Conservation (phyloP, 2,797 vertebrate species). For the Sebastolobus altivelis region DNA sequence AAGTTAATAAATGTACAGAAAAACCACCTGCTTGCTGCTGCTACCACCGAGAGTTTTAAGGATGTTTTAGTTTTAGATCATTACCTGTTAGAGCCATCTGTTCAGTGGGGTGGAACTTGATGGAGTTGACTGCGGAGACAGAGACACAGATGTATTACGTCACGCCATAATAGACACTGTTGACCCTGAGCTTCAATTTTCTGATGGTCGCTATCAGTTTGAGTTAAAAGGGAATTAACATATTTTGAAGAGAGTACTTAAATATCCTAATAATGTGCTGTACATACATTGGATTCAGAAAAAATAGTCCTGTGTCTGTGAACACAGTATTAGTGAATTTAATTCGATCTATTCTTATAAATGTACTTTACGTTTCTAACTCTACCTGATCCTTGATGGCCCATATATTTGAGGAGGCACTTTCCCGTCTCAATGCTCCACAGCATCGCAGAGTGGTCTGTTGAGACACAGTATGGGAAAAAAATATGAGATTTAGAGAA, state of each 20-base stretch:
- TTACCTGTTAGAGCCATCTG: conserved; percentile 97
- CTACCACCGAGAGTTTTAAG: background rate
- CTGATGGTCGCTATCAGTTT: background rate
- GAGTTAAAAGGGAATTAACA: background rate
- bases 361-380: too few species aligned
- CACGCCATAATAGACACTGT: background rate
- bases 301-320: background rate
- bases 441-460: conserved; percentile 96
- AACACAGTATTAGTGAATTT: background rate
- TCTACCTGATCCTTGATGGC: conserved; percentile 96
- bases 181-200: background rate
- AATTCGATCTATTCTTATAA: background rate
- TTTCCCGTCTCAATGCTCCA: conserved; percentile 99
- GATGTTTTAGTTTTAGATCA: background rate
- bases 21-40: too few species aligned
- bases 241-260: background rate
- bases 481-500: background rate
- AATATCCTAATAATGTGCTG: background rate
- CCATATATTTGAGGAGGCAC: conserved; percentile 94
- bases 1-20: rapidly evolving
- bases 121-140: conserved; percentile 94
- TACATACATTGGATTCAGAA: background rate
- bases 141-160: background rate
- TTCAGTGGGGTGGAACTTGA: conserved; percentile 98
- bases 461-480: background rate